Percentiles rank a stretch among this genome's conserved stretches.
Conservation (phyloP, 2,113 vertebrate species). For the Formicarius rufipectus region DNA sequence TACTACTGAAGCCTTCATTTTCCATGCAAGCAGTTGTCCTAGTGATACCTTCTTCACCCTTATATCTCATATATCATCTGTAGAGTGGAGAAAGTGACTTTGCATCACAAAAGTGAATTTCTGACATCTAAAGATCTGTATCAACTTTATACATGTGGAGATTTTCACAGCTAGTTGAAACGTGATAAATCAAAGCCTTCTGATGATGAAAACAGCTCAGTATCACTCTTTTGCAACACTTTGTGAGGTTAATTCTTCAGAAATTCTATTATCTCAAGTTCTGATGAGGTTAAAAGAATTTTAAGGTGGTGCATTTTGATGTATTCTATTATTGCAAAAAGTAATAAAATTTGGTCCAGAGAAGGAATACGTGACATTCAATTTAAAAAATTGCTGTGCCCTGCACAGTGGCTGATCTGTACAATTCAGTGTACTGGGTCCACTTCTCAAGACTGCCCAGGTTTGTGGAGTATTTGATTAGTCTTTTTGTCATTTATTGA, state of each 20-base stretch:
- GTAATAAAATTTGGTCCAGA: background rate
- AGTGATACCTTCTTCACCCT: background rate
- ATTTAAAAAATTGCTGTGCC: background rate
- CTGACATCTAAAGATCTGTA: background rate
- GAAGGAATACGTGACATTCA: background rate
- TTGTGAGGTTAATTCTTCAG: background rate
- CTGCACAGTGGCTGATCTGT: background rate
- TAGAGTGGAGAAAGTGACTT: background rate
- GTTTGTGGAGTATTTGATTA: background rate
- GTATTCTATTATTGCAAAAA: background rate
- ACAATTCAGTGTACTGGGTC: background rate
- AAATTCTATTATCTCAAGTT: background rate
- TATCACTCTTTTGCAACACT: background rate
- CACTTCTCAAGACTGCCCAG: background rate
- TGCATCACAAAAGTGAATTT: background rate
- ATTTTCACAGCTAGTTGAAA: background rate
- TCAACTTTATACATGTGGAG: background rate
- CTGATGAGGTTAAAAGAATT: background rate
- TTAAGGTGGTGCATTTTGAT: background rate
- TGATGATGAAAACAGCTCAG: background rate
- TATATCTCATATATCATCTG: background rate
- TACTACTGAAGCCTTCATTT: background rate
- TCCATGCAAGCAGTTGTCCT: background rate
- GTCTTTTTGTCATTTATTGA: background rate
- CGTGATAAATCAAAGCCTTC: rapidly evolving